A percentile compares a stretch with the other conserved stretches of the same genome.
These are phyloP conservation scores for Cistogaster globosa DNA, from an alignment of 2,888 invertebrate species.

Conservation along the genomic window DNA sequence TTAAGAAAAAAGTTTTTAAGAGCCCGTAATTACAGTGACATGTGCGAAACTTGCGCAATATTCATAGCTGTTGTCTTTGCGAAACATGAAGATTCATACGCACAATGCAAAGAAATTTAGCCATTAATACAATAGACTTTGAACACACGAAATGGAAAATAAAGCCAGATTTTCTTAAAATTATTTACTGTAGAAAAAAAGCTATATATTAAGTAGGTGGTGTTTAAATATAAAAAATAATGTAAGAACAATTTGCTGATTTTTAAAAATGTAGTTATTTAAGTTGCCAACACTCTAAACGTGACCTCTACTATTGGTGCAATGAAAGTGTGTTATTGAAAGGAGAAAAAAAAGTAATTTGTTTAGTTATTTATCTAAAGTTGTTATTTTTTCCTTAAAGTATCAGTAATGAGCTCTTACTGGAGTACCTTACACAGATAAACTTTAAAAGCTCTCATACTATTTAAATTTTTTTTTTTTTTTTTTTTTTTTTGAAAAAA, in stretches of 20 bases:
- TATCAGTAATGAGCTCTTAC: no score
- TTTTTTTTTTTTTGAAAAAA: no score
- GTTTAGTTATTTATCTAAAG: not conserved
- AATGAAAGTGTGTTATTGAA: no score
- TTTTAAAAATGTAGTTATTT: no score
- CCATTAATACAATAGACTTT: constrained; percentile 48
- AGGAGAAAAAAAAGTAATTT: no score
- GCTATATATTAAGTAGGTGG: constrained; percentile 25
- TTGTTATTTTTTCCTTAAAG: not conserved
- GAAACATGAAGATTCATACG: not conserved
- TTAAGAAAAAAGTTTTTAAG: constrained; percentile 60
- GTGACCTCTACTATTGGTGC: no score
- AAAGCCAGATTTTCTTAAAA: not conserved
- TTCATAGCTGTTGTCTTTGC: constrained; percentile 23
- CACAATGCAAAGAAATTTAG: constrained; percentile 47
- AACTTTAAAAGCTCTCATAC: no score
- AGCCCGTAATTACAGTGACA: constrained; percentile 66
- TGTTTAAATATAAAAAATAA: not conserved
- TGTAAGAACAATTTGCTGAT: no score
- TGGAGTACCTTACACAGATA: no score
- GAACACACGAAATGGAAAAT: constrained; percentile 14
- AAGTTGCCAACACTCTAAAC: no score
- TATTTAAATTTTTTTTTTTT: no score
- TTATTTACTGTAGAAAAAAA: constrained; percentile 15
- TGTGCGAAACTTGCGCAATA: constrained; percentile 40